phyloP scores from a whole-genome alignment of 2,888 invertebrate genomes.

The Lycocerus yunnanus region DNA sequence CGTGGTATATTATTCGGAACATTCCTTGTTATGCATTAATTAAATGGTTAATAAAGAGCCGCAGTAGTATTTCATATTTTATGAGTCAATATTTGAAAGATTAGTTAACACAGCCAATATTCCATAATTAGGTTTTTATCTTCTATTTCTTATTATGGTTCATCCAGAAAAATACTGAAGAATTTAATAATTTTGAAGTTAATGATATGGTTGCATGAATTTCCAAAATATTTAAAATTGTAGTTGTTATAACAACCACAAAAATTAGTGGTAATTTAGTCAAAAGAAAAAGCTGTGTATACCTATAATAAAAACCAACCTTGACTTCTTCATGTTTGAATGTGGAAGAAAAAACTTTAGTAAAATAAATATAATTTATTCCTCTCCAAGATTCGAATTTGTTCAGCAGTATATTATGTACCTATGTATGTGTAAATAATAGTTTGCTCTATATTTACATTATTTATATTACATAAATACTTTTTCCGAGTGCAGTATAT shows the following conservation, averaged over 20 bases:
- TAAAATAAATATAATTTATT: background rate
- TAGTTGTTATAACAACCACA: background rate
- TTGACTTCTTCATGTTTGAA: background rate
- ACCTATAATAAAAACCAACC: background rate
- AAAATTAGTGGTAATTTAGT: background rate
- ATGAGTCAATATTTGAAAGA: background rate
- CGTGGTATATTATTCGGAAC: background rate
- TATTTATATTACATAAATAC: no score
- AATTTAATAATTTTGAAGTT: background rate
- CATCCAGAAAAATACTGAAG: background rate
- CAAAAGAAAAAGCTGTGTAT: background rate
- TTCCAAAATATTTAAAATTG: background rate
- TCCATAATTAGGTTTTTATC: no score
- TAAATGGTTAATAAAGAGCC: no score
- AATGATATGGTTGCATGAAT: background rate
- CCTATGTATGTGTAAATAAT: no score
- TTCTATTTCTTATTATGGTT: background rate
- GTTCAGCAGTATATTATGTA: no score
- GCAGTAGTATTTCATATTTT: background rate
- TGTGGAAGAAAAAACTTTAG: background rate
- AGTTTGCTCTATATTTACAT: no score
- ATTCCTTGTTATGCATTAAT: background rate
- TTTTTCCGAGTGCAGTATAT: no score
- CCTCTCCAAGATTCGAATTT: background rate
- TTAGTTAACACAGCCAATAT: background rate